Evolutionary conservation across 2,888 invertebrate genomes (phyloP).

Genomic region (Euphydryas editha): DNA sequence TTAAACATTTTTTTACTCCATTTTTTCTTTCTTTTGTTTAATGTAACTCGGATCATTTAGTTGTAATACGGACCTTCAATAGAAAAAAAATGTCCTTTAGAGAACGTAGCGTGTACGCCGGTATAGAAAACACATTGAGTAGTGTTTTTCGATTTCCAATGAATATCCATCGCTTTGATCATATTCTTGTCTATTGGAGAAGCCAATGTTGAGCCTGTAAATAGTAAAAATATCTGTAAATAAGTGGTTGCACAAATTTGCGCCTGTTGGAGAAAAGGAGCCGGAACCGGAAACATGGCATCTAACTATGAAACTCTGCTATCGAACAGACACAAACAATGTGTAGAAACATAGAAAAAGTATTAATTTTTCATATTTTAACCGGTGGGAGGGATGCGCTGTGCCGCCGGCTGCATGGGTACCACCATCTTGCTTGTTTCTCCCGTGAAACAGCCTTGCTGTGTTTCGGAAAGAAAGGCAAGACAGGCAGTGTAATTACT

Average conservation of each 20-base stretch:
- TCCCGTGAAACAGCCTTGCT: no score
- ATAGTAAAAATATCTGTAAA: not conserved
- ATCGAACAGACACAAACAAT: no score
- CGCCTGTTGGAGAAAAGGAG: no score
- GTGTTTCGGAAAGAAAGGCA: no score
- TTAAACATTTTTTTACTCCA: not conserved
- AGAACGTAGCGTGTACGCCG: slow-evolving; percentile 43
- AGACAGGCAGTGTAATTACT: no score
- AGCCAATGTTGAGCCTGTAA: slow-evolving; percentile 33
- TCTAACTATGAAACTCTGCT: no score
- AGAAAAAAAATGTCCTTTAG: slow-evolving; percentile 42
- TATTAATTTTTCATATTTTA: no score
- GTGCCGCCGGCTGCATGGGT: no score
- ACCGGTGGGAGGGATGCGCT: no score
- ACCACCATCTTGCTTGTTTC: no score
- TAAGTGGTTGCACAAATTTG: not conserved
- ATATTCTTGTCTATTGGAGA: slow-evolving; percentile 31
- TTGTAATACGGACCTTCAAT: slow-evolving; percentile 37
- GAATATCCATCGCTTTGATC: slow-evolving; percentile 4
- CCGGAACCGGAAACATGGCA: no score
- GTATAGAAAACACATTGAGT: slow-evolving; percentile 25
- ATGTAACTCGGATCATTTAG: not conserved
- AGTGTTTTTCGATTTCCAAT: slow-evolving; percentile 8
- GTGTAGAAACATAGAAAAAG: no score
- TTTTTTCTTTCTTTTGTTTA: not conserved